Evolutionary conservation across 2,113 vertebrate species (phyloP), one percentile per base, ranked within the genome.

Genomic region (Thymallus thymallus): DNA sequence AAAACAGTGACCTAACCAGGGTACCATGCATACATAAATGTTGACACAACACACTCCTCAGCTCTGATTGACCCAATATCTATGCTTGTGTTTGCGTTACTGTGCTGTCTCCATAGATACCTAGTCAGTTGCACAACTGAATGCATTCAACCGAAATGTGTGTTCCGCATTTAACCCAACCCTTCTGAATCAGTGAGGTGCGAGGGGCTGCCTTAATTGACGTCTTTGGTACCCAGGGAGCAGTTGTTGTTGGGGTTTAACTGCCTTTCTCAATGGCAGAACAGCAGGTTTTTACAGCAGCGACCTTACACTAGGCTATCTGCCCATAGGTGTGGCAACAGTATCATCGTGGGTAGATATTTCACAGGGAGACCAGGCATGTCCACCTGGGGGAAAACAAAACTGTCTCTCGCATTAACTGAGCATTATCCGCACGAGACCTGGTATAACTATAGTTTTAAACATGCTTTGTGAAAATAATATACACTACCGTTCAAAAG

Each of bases 101-200:
- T 48, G 58, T 78, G 64, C 76, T 16, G 72, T 90, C 12, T 70
- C 87, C 82, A 62, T 3, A 26, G 88, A 16, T 62, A 86, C 79
- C 1, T 26, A 56, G 35, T 41, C 35, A 41, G 35, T 41, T 41
- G 35, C 35, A 41, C 35, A 41, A 41, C 35, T 10, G 35, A 41
- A 41, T 41, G 35, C 9, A 41, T 41, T 41, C 9, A 41, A 41
- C 35, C 9, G 35, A 41, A 12, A 41, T 12, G 35, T 41, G 35
- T 41, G 7, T 41, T 41, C 35, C 2, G 2, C 35, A 41, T 41
- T 41, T 41, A 41, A 41, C 35, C 35, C 9, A 41, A 10, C 35
- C 35, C 35, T 9, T 41, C 35, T 41, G 35, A 41, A 41, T 41
- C 2, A 41, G 35, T 10, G 9, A 1, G 26, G 26, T 26, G 26